Evolutionary conservation across 2,888 invertebrate genomes (phyloP), one percentile per base, ranked within the genome.

Genomic region (Harpalus rubripes): DNA sequence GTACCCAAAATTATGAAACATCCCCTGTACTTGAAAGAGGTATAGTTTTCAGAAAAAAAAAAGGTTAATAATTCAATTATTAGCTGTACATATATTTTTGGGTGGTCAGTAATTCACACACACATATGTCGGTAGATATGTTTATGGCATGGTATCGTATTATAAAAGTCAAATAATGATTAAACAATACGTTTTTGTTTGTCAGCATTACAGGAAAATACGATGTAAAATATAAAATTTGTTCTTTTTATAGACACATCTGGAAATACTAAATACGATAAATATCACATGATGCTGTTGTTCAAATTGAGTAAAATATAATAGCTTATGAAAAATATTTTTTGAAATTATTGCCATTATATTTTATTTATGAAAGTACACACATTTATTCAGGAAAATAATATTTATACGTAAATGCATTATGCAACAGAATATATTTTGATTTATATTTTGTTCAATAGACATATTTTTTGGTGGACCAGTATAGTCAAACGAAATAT

Each of bases 221-320:
- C 84, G 78, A 84, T 78, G 84, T 78, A 84, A 84, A 84, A 84
- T 84, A 84, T 74, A 84, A 63, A 84, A 78, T 84, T 72, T 84
- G 63, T 84, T 78, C 78, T 84, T 65, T 81, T 81, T 63, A 56
- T 80, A 80, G 80, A 59, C 72, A 81, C 58, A 84, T 84, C 78
- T 84, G 84, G 84, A 84, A 65, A 84, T 78, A 84, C 63, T 63
- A 61, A 81, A 81, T 81, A 81, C 81, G 68, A 81, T 72, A 84
- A 83, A 78, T 84, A 84, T 84, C 84, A 84, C 84, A 84, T 84
- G 84, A 84, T 84, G 84, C 84, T 84, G 84, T 81, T 81, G 81
- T 84, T 84, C 84, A 65, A 84, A 78, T 74, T 78, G 84, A 84
- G 78, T 84, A 63, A 78, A 84, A 78, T 84, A 81, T 81, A 81